Evolutionary conservation across 2,113 vertebrate genomes (phyloP).

Genomic region (Grammomys surdaster): DNA sequence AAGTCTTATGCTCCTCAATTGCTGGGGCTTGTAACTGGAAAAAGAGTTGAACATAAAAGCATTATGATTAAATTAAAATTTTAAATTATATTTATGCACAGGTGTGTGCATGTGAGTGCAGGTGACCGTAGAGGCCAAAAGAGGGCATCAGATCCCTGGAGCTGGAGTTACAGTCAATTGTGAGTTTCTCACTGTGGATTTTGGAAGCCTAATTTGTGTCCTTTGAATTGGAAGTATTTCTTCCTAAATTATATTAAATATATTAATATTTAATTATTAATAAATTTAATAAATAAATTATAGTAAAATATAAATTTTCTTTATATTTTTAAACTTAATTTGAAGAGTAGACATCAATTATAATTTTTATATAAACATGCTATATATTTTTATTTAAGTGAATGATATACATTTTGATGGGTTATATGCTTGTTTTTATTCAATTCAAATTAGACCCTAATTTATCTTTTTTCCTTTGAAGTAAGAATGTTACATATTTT

Average conservation of each 20-base stretch:
- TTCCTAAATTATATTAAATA: too few species aligned
- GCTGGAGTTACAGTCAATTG: background rate
- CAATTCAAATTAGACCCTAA: slow-evolving; percentile 15
- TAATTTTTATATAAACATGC: background rate
- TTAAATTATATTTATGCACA: background rate
- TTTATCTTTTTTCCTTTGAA: background rate
- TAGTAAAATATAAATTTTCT: background rate
- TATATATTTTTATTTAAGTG: background rate
- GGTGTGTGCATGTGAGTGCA: background rate
- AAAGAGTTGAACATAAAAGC: background rate
- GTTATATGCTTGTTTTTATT: slow-evolving; percentile 15
- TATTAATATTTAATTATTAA: too few species aligned
- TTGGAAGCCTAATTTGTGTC: background rate
- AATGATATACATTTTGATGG: background rate
- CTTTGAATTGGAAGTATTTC: background rate
- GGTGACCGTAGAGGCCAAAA: background rate
- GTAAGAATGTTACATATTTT: slow-evolving; percentile 17
- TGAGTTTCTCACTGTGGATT: background rate
- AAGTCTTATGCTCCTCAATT: background rate
- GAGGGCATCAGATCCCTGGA: background rate
- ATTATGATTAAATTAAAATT: background rate
- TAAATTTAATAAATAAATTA: too few species aligned
- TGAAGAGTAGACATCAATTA: background rate
- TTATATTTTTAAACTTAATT: background rate
- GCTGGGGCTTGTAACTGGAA: background rate